phyloP scores from a whole-genome alignment of 2,888 invertebrate species.

The Melangyna quadrimaculata region DNA sequence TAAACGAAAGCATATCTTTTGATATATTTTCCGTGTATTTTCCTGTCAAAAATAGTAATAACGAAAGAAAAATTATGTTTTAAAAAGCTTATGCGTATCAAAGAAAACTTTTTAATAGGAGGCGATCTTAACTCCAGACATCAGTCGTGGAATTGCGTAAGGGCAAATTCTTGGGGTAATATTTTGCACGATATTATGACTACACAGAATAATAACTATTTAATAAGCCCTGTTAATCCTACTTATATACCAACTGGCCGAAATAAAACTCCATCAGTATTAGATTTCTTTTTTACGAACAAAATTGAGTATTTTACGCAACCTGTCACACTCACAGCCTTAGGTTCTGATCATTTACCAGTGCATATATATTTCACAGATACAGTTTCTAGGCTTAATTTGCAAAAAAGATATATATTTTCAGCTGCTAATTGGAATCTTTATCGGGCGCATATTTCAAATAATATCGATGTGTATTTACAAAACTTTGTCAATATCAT shows the following conservation, averaged over 20 bases:
- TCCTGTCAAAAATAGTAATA: not conserved
- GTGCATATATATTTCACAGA: too few relatives aligned
- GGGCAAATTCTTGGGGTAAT: slow-evolving; percentile 42
- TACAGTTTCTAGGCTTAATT: too few relatives aligned
- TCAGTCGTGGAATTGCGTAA: slow-evolving; percentile 19
- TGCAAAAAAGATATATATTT: too few relatives aligned
- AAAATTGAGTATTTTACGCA: too few relatives aligned
- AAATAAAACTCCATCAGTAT: slow-evolving; percentile 10
- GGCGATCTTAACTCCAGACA: slow-evolving; percentile 5
- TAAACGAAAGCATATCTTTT: not conserved
- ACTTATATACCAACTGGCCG: slow-evolving; percentile 18
- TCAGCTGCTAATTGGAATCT: not conserved
- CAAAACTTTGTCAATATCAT: not conserved
- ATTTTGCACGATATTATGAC: slow-evolving; percentile 27
- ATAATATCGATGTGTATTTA: not conserved
- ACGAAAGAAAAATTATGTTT: not conserved
- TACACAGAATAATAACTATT: slow-evolving; percentile 5
- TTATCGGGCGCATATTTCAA: not conserved
- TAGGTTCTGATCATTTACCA: too few relatives aligned
- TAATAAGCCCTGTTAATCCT: slow-evolving; percentile 20
- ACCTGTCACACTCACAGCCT: too few relatives aligned
- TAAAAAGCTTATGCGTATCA: not conserved
- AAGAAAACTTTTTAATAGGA: too few relatives aligned
- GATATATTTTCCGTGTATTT: not conserved
- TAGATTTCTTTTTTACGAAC: slow-evolving; percentile 29